Evolutionary conservation across 2,113 vertebrate species (phyloP), one percentile per base, ranked within the genome.

Genomic region (Colius striatus): DNA sequence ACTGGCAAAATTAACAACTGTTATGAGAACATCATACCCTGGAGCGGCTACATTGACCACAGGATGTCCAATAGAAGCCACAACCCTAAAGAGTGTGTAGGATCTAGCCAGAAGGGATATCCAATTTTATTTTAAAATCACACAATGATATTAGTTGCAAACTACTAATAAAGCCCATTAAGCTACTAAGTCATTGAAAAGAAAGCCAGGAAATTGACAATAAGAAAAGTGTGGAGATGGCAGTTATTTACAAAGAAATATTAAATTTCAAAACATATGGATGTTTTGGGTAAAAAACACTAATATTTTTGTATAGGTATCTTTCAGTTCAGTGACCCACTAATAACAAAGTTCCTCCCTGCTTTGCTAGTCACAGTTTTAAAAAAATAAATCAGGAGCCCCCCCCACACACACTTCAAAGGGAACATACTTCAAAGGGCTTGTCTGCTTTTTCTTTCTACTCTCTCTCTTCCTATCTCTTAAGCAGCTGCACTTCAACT

Each of bases 311-410:
- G 11, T 62, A 1, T 38, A 72, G 84, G 45, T 36, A 83, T 27
- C 51, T 50, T 85, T 67, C 63, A 86, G 57, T 19, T 38, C 60
- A 48, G 1, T 43, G 48, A 81, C 55, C 41, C 68, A 53, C 51
- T n/a, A 72, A 78, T 41, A 92, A 76, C 58, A 51, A 80, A 83
- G 75, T 50, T 95, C 60, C 32, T 85, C 68, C 50, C 84, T 90
- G 75, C 72, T 55, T 57, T 32, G 19, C 75, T 38, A 66, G 58
- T 23, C 62, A 41, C 9, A 83, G 70, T 72, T 83, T 55, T 60
- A 88, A 94, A 91, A 95, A 96, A 96, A 95, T 93, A 95, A 94
- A 94, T 91, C 90, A 83, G 72, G 5, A 93, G 51, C 47, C 63
- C 53, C 29, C 27, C 29, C n/a, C n/a, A n/a, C n/a, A n/a, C n/a